Evolutionary conservation across 1,140 invertebrate genomes (phyloP), one percentile per base, ranked within the genome.

Genomic region (Cataglyphis hispanica): DNA sequence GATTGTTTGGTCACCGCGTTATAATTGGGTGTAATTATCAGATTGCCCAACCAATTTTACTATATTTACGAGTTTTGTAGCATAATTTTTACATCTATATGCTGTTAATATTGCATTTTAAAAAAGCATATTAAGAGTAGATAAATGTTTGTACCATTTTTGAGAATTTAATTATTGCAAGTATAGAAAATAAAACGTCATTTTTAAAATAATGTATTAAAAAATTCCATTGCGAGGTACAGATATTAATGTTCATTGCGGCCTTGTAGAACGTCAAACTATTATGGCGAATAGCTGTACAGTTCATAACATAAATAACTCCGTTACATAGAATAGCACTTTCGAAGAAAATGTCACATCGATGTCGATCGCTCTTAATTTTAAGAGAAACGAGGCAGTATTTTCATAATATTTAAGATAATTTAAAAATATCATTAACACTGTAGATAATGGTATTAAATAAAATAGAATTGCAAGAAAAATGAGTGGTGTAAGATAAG

Each of bases 11-110:
- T 75, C 89, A 87, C 72, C 83, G 78, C 84, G 88, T 93, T 90
- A 92, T 93, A 92, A 93, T 93, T 91, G 87, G 80, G 70, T 69
- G 76, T 83, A 81, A 89, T 92, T 90, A 90, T 91, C 89, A 88
- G 56, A 74, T 61, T 3, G 8, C 43, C n/a, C 85, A 78, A 89
- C 87, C 78, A 53, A 84, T 74, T 86, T 87, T 86, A 87, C 31
- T 34, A 58, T 60, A 46, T 66, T 63, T 78, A 83, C 37, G 84
- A 80, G n/a, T 61, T 31, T 53, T 31, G 22, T 60, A 31, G 67
- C 16, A 13, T 13, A 34, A 56, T 31, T 50, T n/a, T 56, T 1
- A 6, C 19, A 1, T 34, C 19, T 8, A 16, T 46, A 31, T 31
- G 61, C 16, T 10, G 1, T 40, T 76, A 66, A 66, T 34, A 43